A percentile compares a stretch with the other conserved stretches of the same genome.
Conservation (phyloP, 2,113 vertebrate species). For the Oophaga pumilio region DNA sequence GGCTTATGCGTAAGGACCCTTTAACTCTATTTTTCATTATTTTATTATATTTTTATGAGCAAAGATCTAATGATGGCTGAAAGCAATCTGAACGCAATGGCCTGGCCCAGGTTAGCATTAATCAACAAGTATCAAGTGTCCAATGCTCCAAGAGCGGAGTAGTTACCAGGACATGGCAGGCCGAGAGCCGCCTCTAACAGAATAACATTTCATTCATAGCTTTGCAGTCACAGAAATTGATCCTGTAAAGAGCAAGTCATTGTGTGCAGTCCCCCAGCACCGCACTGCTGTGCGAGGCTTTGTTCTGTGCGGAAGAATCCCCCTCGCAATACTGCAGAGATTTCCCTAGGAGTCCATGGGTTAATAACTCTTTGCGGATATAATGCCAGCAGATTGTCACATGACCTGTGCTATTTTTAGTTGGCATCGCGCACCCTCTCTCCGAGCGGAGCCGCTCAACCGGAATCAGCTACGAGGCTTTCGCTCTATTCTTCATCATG, state of each 20-base stretch:
- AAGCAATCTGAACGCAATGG: not conserved
- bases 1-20: not conserved
- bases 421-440: not conserved
- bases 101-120: not conserved
- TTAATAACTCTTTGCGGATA: constrained; percentile 48
- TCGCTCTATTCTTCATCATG: not conserved
- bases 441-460: constrained; percentile 42
- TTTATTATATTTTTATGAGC: not conserved
- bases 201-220: not conserved
- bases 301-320: not conserved
- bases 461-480: constrained; percentile 35
- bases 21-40: not conserved
- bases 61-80: not conserved
- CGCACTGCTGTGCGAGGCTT: constrained; percentile 11
- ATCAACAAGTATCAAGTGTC: no score
- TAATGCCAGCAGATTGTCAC: constrained; percentile 50
- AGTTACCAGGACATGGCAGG: not conserved
- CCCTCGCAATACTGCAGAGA: not conserved
- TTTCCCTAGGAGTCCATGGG: constrained; percentile 45
- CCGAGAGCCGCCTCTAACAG: no score
- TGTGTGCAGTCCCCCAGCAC: not conserved
- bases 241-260: not conserved
- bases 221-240: not conserved
- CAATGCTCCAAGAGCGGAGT: not conserved
- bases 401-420: constrained; percentile 54